Conservation (phyloP, 1,140 invertebrate species). For the Artemia franciscana region DNA sequence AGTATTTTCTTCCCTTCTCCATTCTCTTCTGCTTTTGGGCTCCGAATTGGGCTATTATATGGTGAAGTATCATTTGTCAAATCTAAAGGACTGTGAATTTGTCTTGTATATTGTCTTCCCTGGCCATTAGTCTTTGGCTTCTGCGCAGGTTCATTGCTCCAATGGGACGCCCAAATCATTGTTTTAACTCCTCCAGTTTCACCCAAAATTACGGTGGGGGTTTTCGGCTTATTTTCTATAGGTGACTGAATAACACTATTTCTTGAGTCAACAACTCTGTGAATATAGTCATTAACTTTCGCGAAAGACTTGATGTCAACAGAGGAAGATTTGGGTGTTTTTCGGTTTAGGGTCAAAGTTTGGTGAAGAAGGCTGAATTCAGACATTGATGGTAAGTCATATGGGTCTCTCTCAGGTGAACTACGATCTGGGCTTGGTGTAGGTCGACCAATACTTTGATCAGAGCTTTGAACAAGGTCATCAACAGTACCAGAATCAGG, state of each 20-base stretch:
- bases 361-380: neutral
- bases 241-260: neutral
- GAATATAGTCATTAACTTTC: neutral
- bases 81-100: slow-evolving; percentile 53
- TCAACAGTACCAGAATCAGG: neutral
- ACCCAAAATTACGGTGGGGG: slow-evolving; percentile 17
- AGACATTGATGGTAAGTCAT: neutral
- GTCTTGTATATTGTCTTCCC: slow-evolving; percentile 36
- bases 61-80: slow-evolving; percentile 32
- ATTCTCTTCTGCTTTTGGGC: neutral
- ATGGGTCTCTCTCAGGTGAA: neutral
- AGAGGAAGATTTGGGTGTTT: neutral
- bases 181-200: slow-evolving; percentile 18
- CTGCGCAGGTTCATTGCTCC: slow-evolving; percentile 3
- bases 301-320: neutral
- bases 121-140: neutral
- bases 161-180: slow-evolving; percentile 17
- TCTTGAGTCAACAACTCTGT: neutral
- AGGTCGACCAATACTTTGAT: neutral
- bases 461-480: neutral
- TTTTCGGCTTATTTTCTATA: slow-evolving; percentile 8
- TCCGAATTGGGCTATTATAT: neutral
- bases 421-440: neutral
- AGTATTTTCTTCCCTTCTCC: neutral
- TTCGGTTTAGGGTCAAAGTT: neutral